Base-by-base conservation (phyloP, 2,797 vertebrate species). In the Mormyrops boulengeri region DNA sequence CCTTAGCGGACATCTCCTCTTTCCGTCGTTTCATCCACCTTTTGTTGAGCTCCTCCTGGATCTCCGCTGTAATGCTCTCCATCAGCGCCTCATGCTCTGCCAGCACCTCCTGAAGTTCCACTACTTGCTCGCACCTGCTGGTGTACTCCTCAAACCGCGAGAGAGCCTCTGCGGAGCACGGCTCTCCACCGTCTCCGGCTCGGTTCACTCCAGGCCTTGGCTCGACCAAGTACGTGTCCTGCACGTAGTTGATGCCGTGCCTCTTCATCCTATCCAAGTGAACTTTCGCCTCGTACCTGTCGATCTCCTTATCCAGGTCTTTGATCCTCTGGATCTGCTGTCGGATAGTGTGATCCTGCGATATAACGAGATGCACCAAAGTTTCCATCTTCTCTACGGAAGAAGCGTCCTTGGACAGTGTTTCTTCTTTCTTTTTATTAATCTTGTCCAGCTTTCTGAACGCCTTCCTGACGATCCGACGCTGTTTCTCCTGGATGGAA, bases 291-390 rank as follows among this genome's bases (percentile, higher is more conserved):
- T 99, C 98, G 91, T 96, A 98, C 90, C 94, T 95, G 91, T 99
- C 98, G 91, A 99, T 99, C 91, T 99, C 97, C 0, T 95, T 91
- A 94, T 99, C 98, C 94, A 99, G 93, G 91, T 99, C 98, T 80
- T 95, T 95, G 85, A 99, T 94, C 92, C 98, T 95, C 92, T 99
- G 97, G 88, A 98, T 89, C 97, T 99, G 98, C 95, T 99, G 98
- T 4, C 98, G 97, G 93, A 99, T 97, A 66, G 98, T 99, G 95
- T 99, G 98, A 89, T 99, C 98, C 95, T 99, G 98, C 0, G 98
- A 99, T 26, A 99, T 96, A 86, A 99, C 98, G 92, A 99, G 92
- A 91, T 99, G 98, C 52, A 99, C 98, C 94, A 99, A 92, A 2
- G 98, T 99, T 95, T 99, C 98, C 98, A 99, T 98, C 93, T 96